Base-by-base conservation (phyloP, 2,113 vertebrate genomes). In the Mobula birostris region DNA sequence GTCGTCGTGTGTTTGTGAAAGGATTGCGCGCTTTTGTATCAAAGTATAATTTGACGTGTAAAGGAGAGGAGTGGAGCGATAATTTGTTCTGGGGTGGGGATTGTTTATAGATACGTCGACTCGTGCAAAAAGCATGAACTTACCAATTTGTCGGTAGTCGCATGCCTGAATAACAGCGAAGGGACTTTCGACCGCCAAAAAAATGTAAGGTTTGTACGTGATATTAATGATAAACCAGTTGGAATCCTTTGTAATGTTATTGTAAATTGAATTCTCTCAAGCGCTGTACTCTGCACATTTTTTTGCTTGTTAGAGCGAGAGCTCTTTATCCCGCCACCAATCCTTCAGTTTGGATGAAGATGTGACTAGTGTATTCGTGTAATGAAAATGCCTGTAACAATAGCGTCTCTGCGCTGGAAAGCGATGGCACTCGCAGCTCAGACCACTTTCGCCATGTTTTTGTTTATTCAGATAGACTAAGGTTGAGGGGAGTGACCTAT, bases 381-480 rank as follows among this genome's bases (percentile, higher is more conserved):
- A 27, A 85, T 85, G 48, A 61, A 90, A 90, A 63, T 68, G 85
- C 29, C 14, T 56, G 80, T 15, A 90, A 90, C 85, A 90, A 68
- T 90, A 90, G 85, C n/a, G 85, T 17, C n/a, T 66, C 27, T 68
- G 85, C 85, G 29, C n/a, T 90, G n/a, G 85, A 7, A 90, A 66
- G 15, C 29, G 61, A 32, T 32, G 85, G 85, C 85, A 88, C 61
- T 88, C 58, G 96, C 95, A 96, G 96, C 96, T 96, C 96, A 96
- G 96, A 96, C 96, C 96, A 96, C 96, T 96, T 96, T 97, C 96
- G 96, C 96, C 96, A 96, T 97, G 96, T 97, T 97, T 96, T 96
- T 97, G 96, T 97, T 96, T 96, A 96, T 96, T 96, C 96, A 96
- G 95, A 95, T 96, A 8, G 63, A 92, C 36, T 74, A 48, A 93